phyloP scores from a whole-genome alignment of 1,140 invertebrate species.

The Planococcus citri region DNA sequence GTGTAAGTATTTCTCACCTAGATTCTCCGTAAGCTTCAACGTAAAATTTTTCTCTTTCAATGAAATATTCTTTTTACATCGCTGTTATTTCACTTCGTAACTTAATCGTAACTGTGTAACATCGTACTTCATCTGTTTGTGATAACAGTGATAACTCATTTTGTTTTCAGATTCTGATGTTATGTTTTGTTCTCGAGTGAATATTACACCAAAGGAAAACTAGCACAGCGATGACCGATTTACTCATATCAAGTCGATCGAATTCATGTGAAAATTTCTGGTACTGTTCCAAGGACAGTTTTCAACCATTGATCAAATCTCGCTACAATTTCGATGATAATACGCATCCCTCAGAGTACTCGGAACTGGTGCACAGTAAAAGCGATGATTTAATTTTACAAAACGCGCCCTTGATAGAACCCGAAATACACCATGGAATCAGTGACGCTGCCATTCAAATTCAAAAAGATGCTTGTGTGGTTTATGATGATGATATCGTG shows the following conservation, averaged over 20 bases:
- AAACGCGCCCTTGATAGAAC: slow-evolving; percentile 35
- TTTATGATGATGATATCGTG: slow-evolving; percentile 30
- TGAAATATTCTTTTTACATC: too few species aligned
- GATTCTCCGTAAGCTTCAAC: too few species aligned
- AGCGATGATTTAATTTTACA: slow-evolving; percentile 33
- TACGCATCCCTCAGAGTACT: background rate
- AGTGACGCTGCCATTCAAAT: slow-evolving; percentile 30
- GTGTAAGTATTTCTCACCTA: too few species aligned
- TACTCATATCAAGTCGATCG: background rate
- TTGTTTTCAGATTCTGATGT: too few species aligned
- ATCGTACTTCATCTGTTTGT: too few species aligned
- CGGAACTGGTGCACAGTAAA: slow-evolving; percentile 31
- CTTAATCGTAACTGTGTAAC: too few species aligned
- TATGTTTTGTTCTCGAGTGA: background rate
- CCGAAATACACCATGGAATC: slow-evolving; percentile 34
- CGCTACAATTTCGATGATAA: background rate
- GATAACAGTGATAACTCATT: too few species aligned
- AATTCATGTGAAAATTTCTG: slow-evolving; percentile 10
- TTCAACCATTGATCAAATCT: background rate
- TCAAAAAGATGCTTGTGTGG: slow-evolving; percentile 31
- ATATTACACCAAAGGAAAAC: too few species aligned
- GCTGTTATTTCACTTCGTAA: too few species aligned
- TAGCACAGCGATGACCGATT: background rate
- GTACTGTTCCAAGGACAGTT: background rate
- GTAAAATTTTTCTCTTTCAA: too few species aligned